A percentile compares a stretch with the other conserved stretches of the same genome.
Evolutionary conservation across 2,888 invertebrate species (phyloP).

Genomic region (Eurois occulta): DNA sequence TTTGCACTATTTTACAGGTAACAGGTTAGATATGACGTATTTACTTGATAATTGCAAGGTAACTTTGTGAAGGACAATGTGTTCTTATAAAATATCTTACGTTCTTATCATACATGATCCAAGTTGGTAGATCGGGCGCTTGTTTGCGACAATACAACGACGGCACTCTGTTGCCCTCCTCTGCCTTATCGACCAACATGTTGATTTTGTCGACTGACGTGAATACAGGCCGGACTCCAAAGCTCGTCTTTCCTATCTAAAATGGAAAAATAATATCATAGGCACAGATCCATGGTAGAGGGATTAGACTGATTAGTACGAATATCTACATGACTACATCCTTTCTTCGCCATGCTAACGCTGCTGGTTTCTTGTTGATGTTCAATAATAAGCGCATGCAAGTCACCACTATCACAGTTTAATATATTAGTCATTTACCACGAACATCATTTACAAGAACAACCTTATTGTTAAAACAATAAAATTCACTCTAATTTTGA

Average conservation of each 20-base stretch:
- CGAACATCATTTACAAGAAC: too few species aligned
- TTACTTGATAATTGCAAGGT: not conserved
- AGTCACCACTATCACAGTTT: not conserved
- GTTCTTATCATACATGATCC: conserved; percentile 97
- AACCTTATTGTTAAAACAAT: not conserved
- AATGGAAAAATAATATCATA: conserved; percentile 22
- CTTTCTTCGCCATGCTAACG: not conserved
- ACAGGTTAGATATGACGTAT: not conserved
- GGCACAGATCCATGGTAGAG: not conserved
- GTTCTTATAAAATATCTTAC: conserved; percentile 81
- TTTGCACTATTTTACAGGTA: not conserved
- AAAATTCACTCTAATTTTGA: not conserved
- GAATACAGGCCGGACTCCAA: conserved; percentile 85
- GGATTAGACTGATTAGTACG: not conserved
- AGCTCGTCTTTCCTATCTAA: conserved; percentile 84
- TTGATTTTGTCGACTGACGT: conserved; percentile 83
- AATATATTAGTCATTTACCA: not conserved
- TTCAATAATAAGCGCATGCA: not conserved
- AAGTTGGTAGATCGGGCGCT: conserved; percentile 94
- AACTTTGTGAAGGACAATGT: not conserved
- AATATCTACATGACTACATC: not conserved
- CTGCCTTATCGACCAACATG: conserved; percentile 86
- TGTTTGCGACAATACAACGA: conserved; percentile 94
- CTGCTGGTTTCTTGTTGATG: not conserved
- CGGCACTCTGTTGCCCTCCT: conserved; percentile 86